A percentile compares a stretch with the other conserved stretches of the same genome.
Evolutionary conservation across 1,140 invertebrate species (phyloP).

Genomic region (Drosophila ironensis): DNA sequence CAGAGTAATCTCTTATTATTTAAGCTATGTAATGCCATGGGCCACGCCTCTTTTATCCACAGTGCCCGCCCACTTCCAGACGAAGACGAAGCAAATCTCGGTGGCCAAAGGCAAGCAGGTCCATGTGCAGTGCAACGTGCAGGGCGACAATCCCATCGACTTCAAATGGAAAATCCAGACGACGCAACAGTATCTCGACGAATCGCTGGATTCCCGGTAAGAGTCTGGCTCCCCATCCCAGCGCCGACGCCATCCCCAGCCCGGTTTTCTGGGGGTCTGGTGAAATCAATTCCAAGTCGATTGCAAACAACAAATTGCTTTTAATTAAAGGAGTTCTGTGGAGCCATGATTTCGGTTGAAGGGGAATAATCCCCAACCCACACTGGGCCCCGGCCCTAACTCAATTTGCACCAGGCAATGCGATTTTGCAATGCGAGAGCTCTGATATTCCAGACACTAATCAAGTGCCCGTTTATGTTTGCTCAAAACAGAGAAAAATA

Average conservation of each 20-base stretch:
- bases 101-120: conserved; percentile 89
- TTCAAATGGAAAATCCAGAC: conserved; percentile 89
- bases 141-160: conserved; percentile 94
- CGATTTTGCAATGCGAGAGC: conserved; percentile 21
- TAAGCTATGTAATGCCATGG: not conserved
- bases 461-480: conserved; percentile 22
- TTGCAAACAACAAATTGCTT: conserved; percentile 73
- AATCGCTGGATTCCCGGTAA: conserved; percentile 86
- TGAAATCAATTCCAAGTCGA: conserved; percentile 75
- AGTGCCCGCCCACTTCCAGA: conserved; percentile 93
- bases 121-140: conserved; percentile 92
- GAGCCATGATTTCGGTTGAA: conserved; percentile 9
- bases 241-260: not conserved
- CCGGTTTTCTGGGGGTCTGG: conserved; percentile 15
- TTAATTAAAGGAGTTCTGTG: conserved; percentile 74
- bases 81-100: conserved; percentile 89
- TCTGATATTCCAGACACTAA: conserved; percentile 23
- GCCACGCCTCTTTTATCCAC: not conserved
- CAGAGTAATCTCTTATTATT: too few species aligned
- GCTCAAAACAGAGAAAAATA: not conserved
- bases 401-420: conserved; percentile 49
- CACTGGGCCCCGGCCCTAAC: conserved; percentile 7
- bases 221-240: conserved; percentile 11
- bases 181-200: conserved; percentile 85
- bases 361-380: too few species aligned